Evolutionary conservation across 1,140 invertebrate genomes (phyloP), one percentile per base, ranked within the genome.

Genomic region (Lerema accius): DNA sequence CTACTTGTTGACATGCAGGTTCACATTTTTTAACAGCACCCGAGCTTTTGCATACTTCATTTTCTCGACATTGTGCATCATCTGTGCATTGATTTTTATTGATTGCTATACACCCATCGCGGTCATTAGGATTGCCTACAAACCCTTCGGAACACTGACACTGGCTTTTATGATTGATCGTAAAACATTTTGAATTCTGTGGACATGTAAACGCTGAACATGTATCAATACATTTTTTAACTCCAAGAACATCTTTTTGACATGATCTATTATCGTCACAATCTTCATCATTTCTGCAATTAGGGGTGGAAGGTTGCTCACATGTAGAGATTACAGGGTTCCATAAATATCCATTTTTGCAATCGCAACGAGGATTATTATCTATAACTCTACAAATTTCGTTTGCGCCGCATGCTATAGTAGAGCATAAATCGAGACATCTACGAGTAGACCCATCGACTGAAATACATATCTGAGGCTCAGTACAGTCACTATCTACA

Each of bases 71-170:
- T 77, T 97, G 95, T 40, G 93, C 94, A 84, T 97, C 95, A 19
- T 93, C 93, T n/a, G 89, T 85, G 76, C 97, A 98, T 80, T 95
- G 92, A 76, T 97, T 94, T 79, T 94, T 94, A 1, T 93, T 89
- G 0, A 94, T 81, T 7, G 93, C 92, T 63, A 94, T 92, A 75
- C 97, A 98, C 5, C 97, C 97, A 63, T 94, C 94, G 11, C 97
- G 93, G 78, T 97, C 96, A 73, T 97, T 97, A 3, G 97, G 96
- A 91, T 98, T 97, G 11, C 97, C 97, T 13, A 93, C 93, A 80
- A 93, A 97, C 1, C 96, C 96, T n/a, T 92, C 80, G 1, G 95
- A 84, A 82, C 97, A 98, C 74, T 96, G 94, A 76, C 97, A 98
- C 67, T 94, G 92, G 35, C 95, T 96, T 71, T 93, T 92, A 71